Evolutionary conservation across 2,113 vertebrate species (phyloP).

Genomic region (Antennarius striatus): DNA sequence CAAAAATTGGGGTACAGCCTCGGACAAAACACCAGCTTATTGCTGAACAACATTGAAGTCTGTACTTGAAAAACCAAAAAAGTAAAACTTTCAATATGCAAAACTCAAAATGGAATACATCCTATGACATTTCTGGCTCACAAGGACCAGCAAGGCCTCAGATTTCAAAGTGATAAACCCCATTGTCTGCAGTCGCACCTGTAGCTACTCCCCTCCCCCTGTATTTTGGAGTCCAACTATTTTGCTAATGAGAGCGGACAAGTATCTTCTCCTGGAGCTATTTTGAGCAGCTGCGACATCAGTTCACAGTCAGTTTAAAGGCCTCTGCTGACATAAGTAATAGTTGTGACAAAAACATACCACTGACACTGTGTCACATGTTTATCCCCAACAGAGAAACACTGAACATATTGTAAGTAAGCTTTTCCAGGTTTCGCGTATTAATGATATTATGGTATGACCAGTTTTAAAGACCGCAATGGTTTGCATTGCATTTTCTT

Average conservation of each 20-base stretch:
- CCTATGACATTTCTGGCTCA: slow-evolving; percentile 8
- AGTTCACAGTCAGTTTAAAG: slow-evolving; percentile 12
- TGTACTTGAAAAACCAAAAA: background rate
- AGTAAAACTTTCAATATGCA: background rate
- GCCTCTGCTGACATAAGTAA: slow-evolving; percentile 28
- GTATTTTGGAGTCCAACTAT: slow-evolving; percentile 12
- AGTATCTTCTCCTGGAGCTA: slow-evolving; percentile 23
- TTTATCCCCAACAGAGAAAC: background rate
- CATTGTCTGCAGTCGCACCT: background rate
- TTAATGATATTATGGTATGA: too few species aligned
- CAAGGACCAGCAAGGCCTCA: too few species aligned
- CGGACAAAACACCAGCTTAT: too few species aligned
- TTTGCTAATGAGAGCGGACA: slow-evolving; percentile 33
- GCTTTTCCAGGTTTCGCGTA: too few species aligned
- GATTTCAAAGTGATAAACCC: too few species aligned
- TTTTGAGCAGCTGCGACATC: slow-evolving; percentile 51
- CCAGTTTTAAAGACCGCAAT: too few species aligned
- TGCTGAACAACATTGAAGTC: too few species aligned
- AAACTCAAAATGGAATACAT: slow-evolving; percentile 15
- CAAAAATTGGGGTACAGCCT: too few species aligned
- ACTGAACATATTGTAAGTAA: too few species aligned
- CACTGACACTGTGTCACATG: background rate
- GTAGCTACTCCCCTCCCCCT: slow-evolving; percentile 4
- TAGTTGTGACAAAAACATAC: slow-evolving; percentile 15
- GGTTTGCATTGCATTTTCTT: too few species aligned